Percentiles rank a stretch among this genome's conserved stretches.
Conservation (phyloP, 2,113 vertebrate genomes). For the Calonectris borealis region DNA sequence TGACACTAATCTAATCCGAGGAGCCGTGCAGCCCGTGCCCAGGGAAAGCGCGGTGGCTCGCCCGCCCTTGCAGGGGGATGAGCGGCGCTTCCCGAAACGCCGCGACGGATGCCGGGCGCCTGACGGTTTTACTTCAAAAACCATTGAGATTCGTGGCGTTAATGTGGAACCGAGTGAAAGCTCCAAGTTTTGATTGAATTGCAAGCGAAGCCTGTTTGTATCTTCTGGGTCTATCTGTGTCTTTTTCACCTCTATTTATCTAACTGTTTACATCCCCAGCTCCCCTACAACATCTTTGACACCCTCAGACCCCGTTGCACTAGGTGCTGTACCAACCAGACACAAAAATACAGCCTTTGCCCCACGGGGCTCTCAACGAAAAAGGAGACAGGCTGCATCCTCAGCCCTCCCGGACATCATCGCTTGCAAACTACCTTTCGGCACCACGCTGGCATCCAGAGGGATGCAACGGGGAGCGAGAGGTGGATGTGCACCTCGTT, state of each 20-base stretch:
- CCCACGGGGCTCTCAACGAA: background rate
- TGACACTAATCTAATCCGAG: constrained; percentile 47
- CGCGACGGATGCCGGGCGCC: accelerated
- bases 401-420: background rate
- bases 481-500: background rate
- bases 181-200: background rate
- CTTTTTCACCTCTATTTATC: background rate
- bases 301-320: background rate
- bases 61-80: background rate
- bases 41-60: background rate
- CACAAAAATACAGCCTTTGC: background rate
- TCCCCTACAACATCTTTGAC: background rate
- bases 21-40: background rate
- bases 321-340: no score
- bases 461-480: background rate
- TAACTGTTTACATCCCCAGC: background rate
- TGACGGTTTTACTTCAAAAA: background rate
- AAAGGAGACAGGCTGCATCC: background rate
- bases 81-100: background rate
- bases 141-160: accelerated
- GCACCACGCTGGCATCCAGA: accelerated
- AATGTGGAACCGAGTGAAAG: background rate
- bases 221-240: background rate
- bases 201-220: background rate
- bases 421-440: background rate